Evolutionary conservation across 1,140 invertebrate genomes (phyloP).

Genomic region (Drosophila simulans): DNA sequence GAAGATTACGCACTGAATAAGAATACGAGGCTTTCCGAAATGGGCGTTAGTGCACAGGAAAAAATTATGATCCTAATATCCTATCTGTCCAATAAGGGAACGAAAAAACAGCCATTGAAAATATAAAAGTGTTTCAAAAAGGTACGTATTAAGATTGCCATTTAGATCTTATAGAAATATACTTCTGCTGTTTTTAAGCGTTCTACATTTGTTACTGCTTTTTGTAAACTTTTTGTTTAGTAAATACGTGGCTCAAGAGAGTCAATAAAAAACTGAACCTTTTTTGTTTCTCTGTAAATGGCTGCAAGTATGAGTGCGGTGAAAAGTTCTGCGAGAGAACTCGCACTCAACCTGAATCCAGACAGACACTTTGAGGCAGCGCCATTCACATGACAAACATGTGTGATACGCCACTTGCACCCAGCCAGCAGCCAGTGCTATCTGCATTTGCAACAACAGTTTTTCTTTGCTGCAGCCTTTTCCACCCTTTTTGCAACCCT

Average conservation of each 20-base stretch:
- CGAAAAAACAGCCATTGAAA: background rate
- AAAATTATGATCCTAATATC: background rate
- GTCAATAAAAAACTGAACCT: background rate
- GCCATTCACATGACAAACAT: constrained; percentile 69
- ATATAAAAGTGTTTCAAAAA: background rate
- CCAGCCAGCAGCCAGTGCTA: constrained; percentile 54
- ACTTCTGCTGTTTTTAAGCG: no score
- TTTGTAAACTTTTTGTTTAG: no score
- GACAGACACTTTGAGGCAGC: constrained; percentile 50
- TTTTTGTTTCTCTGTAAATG: background rate
- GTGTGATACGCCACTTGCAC: constrained; percentile 77
- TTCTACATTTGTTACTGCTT: no score
- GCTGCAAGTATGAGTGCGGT: constrained; percentile 2
- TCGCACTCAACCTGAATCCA: constrained; percentile 47
- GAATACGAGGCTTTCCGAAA: constrained; percentile 59
- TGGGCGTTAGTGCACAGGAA: constrained; percentile 18
- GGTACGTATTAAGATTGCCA: no score
- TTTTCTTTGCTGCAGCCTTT: constrained; percentile 19
- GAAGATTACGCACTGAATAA: constrained; percentile 80
- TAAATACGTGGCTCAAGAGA: no score
- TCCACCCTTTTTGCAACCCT: background rate
- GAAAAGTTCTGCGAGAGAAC: constrained; percentile 30
- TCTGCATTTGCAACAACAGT: constrained; percentile 50
- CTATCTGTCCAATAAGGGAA: background rate
- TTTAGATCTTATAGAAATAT: no score